Evolutionary conservation across 2,888 invertebrate genomes (phyloP), one percentile per base, ranked within the genome.

Genomic region (Lepidochitona cinerea): DNA sequence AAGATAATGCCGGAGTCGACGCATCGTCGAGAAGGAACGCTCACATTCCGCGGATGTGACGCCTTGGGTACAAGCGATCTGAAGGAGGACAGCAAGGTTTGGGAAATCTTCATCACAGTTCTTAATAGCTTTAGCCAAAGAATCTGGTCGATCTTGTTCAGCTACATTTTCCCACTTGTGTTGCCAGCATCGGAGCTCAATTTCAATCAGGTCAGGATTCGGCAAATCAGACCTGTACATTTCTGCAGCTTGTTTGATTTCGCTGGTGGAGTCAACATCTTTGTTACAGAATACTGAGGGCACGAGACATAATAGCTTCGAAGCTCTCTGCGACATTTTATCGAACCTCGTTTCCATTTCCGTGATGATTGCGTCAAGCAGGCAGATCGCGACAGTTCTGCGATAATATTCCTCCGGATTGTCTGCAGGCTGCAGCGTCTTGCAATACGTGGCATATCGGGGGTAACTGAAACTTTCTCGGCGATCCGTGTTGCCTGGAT

Each of bases 21-120:
- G 54, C 54, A 54, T 23, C 23, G 54, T 54, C 26, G 54, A 54
- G 54, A 54, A 54, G 54, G 54, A 54, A 54, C 54, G 54, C 54
- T 54, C 54, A 54, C 54, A 54, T 23, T 54, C 54, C 7, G 54
- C 54, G 54, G 54, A 54, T 54, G 54, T 54, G 23, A 54, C 54
- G 9, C 54, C 54, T n/a, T 18, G 23, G 6, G 54, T 54, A 54
- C 14, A 9, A 54, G 54, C 54, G 26, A 54, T 54, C 23, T 54
- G 54, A 23, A 54, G 54, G 9, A 65, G 36, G 65, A 65, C 65
- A 65, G 36, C 7, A 12, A 65, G 65, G 65, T 65, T 65, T 9
- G 65, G 65, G 23, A 29, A 65, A 65, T 35, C 18, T 32, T 65
- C 33, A 35, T 65, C 65, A 32, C 65, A 35, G 7, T 65, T 9